Evolutionary conservation across 2,888 invertebrate genomes (phyloP), one percentile per base, ranked within the genome.

Genomic region (Harmothoe impar): DNA sequence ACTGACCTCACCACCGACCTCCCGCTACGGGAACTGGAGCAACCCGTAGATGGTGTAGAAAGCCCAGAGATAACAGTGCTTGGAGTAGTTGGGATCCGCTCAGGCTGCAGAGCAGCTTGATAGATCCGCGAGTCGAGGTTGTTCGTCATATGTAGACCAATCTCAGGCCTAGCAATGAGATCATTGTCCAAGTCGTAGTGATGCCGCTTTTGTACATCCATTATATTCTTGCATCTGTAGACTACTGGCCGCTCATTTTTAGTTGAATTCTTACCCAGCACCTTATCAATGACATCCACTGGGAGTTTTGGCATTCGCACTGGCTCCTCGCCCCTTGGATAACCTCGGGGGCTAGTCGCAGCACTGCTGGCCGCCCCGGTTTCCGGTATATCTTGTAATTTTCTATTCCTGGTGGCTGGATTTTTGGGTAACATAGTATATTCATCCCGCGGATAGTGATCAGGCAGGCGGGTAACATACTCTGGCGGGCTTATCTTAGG

Each of bases 371-470:
- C 10, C 23, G 17, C 52, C 0, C 86, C 29, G 31, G 84, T 77
- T 72, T 35, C 72, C 43, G 23, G 62, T 10, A 29, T 33, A 31
- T 20, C 56, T 62, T 62, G 25, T 43, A 35, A 81, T 20, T 17
- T 35, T 7, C 54, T 51, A 91, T 68, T 54, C 51, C 85, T 35
- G 3, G 54, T 12, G 0, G 91, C 90, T 29, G 89, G 86, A 29
- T 92, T 91, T 33, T 91, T 91, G 0, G 95, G 95, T 94, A 95
- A 93, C 93, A 94, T 94, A 12, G 95, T 95, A 91, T 93, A 95
- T 72, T 94, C 94, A 92, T 96, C 95, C 20, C 95, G 91, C 0
- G 96, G 96, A 89, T 95, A 96, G 68, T 94, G 94, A 91, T 96
- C 96, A 12, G 91, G 92, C 20, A 95, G 92, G 77, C 94, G 93